Conservation (phyloP, 2,888 invertebrate species). For the Acronicta aceris region DNA sequence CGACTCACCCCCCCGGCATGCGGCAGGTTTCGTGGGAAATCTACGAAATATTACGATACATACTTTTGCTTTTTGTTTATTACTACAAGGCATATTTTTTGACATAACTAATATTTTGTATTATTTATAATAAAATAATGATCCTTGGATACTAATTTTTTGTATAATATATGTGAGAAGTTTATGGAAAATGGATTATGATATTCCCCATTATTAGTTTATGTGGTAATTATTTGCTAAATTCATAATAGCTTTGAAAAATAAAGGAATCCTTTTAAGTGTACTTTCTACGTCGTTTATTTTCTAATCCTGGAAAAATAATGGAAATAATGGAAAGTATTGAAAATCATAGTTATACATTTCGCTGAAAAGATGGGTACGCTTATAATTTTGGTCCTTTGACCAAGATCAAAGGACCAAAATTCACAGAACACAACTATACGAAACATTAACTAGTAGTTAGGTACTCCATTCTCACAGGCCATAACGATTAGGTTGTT, state of each 20-base stretch:
- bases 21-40: slow-evolving; percentile 38
- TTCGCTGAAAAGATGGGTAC: background rate
- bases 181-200: too few species aligned
- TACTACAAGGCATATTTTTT: slow-evolving; percentile 27
- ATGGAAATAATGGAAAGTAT: too few species aligned
- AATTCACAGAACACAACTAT: background rate
- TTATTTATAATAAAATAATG: slow-evolving; percentile 12
- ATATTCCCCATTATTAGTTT: too few species aligned
- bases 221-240: too few species aligned
- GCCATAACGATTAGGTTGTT: background rate
- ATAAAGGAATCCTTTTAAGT: too few species aligned
- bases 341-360: too few species aligned
- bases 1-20: slow-evolving; percentile 27
- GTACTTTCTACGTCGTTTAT: too few species aligned
- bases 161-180: slow-evolving; percentile 20
- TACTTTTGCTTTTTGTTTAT: slow-evolving; percentile 37
- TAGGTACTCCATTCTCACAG: background rate
- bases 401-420: background rate
- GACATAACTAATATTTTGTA: slow-evolving; percentile 3
- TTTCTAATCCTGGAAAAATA: too few species aligned
- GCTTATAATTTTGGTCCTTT: background rate
- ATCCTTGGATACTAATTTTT: background rate
- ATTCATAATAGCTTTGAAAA: too few species aligned
- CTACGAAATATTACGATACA: slow-evolving; percentile 43
- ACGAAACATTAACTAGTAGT: background rate